These are phyloP conservation scores for Potorous gilbertii DNA, from an alignment of 2,797 vertebrate genomes.

Conservation along the genomic window DNA sequence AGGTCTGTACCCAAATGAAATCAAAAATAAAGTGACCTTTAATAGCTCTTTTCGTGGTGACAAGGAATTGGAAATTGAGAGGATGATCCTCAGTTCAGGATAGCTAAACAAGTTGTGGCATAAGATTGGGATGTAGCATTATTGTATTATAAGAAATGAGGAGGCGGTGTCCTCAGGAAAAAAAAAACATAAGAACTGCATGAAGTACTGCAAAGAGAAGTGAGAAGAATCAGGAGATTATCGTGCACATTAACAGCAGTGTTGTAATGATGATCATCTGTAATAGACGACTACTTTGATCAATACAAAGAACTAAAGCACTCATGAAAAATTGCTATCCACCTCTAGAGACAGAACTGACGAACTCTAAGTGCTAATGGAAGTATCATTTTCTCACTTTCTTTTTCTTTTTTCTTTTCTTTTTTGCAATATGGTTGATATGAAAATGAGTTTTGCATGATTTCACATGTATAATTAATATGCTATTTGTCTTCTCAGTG, in stretches of 20 bases:
- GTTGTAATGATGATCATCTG: no score
- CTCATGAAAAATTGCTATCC: not conserved
- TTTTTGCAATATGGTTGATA: not conserved
- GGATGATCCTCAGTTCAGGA: not conserved
- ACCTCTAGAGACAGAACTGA: not conserved
- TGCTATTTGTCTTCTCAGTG: not conserved
- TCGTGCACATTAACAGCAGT: not conserved
- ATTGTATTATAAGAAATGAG: no score
- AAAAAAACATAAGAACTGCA: no score
- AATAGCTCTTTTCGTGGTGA: not conserved
- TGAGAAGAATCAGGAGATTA: no score
- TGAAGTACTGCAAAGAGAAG: no score
- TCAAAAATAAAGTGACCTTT: not conserved
- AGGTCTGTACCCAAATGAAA: not conserved
- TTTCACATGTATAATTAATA: not conserved
- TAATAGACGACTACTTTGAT: no score
- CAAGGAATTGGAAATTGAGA: not conserved
- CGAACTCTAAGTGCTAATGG: not conserved
- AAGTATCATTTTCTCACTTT: no score
- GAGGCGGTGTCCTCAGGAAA: no score
- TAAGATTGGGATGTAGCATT: no score
- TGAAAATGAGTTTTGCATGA: not conserved
- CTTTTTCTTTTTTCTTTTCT: no score
- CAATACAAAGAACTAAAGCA: no score
- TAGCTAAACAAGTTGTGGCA: no score